Conservation (phyloP, 1,140 invertebrate species). For the Drosophila sturtevanti region DNA sequence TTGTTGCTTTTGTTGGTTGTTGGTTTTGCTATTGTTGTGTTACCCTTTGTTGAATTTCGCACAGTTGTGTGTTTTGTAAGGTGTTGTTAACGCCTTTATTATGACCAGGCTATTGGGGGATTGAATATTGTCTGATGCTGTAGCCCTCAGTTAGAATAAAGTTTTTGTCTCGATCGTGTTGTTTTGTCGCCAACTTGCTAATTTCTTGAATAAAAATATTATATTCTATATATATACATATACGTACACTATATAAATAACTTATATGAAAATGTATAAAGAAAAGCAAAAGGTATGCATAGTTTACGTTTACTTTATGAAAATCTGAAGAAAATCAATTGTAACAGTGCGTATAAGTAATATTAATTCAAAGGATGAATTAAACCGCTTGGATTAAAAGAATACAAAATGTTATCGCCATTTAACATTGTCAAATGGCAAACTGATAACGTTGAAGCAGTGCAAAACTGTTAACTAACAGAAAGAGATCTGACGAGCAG, state of each 20-base stretch:
- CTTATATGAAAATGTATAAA: background rate
- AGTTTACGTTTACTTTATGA: background rate
- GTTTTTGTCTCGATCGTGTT: slow-evolving; percentile 70
- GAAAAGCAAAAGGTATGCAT: background rate
- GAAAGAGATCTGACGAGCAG: background rate
- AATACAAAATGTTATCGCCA: background rate
- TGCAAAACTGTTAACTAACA: slow-evolving; percentile 7
- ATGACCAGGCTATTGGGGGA: slow-evolving; percentile 41
- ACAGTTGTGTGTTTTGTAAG: slow-evolving; percentile 20
- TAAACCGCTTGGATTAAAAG: background rate
- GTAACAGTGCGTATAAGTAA: background rate
- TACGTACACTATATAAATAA: background rate
- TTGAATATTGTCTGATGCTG: slow-evolving; percentile 41
- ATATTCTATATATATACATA: background rate
- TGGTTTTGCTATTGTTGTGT: slow-evolving; percentile 16
- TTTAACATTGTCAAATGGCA: background rate
- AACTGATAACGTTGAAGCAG: background rate
- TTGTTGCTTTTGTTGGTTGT: background rate
- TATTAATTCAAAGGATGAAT: background rate
- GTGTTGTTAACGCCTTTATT: slow-evolving; percentile 63
- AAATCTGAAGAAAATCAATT: background rate
- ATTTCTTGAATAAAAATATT: slow-evolving; percentile 39
- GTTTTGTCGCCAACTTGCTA: slow-evolving; percentile 48
- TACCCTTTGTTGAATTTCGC: slow-evolving; percentile 28
- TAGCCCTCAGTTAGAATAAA: slow-evolving; percentile 49